Base-by-base conservation (phyloP, 2,888 invertebrate species). In the Craniophora ligustri region DNA sequence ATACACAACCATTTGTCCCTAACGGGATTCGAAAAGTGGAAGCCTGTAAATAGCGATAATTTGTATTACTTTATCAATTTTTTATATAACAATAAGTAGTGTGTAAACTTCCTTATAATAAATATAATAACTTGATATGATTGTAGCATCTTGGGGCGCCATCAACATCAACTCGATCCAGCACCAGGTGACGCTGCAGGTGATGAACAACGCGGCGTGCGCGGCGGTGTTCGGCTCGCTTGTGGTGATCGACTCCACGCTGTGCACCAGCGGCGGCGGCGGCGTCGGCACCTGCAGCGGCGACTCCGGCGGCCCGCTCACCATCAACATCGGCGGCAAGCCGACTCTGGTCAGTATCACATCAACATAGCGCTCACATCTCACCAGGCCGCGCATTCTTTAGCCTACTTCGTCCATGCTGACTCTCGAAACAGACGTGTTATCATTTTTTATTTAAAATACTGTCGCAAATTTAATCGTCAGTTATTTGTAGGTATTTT, bases 151-250 rank as follows among this genome's bases (percentile, higher is more conserved):
- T n/a, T n/a, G n/a, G n/a, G n/a, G 30, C 5, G 36, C 55, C 2
- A 61, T 74, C 5, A 83, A 88, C 76, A 15, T 72, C 41, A 60
- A 72, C 70, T 58, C 60, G 47, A 55, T 68, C 26, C 80, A 91
- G 65, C 91, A 91, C 64, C 92, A 88, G 47, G 92, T 93, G 46
- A 78, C 80, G 34, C 85, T 94, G 67, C 81, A 78, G 32, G 86
- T 90, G 58, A 85, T 91, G 72, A 72, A 79, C 36, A 91, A 89
- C 79, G 67, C 76, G 0, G 81, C 61, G 28, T 91, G 90, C 72
- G 63, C 32, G 10, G 68, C 62, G 30, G 45, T 72, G 15, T 91
- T 72, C 72, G 87, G 86, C 13, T 5, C 35, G 34, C 1, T 42
- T 31, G 4, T 36, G 42, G 58, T 82, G 35, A 55, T 77, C 26